These are phyloP conservation scores for Steinernema carpocapsae DNA, from an alignment of 2,888 invertebrate species.

Conservation along the genomic window DNA sequence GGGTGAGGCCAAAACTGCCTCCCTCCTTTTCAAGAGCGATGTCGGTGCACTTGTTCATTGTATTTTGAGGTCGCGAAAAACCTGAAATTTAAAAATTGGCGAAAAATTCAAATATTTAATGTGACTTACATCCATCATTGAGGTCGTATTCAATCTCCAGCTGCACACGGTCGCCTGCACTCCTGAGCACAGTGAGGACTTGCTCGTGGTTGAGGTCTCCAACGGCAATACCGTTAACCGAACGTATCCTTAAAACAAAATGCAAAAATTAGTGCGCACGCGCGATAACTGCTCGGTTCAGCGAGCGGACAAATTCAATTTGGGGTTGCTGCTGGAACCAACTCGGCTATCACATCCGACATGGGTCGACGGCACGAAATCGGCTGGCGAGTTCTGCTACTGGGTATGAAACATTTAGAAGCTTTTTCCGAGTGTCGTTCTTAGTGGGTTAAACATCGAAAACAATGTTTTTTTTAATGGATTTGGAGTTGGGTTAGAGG, in stretches of 20 bases:
- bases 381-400: neutral
- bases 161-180: constrained; percentile 79
- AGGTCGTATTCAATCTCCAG: constrained; percentile 84
- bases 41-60: constrained; percentile 69
- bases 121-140: constrained; percentile 79
- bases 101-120: neutral
- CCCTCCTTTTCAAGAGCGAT: constrained; percentile 82
- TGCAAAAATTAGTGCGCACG: neutral
- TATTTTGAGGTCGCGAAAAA: constrained; percentile 39
- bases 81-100: constrained; percentile 14
- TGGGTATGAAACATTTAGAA: neutral
- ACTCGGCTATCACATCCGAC: neutral
- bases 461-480: constrained; percentile 31
- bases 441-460: constrained; percentile 3
- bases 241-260: constrained; percentile 74
- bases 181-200: constrained; percentile 79
- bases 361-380: neutral
- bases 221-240: constrained; percentile 83
- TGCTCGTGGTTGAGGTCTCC: constrained; percentile 80
- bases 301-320: constrained; percentile 71
- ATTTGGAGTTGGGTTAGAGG: neutral
- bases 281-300: neutral
- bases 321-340: constrained; percentile 78
- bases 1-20: constrained; percentile 85
- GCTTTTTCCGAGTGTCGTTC: neutral